Conservation (phyloP, 2,113 vertebrate species). For the Phrynocephalus versicolor region DNA sequence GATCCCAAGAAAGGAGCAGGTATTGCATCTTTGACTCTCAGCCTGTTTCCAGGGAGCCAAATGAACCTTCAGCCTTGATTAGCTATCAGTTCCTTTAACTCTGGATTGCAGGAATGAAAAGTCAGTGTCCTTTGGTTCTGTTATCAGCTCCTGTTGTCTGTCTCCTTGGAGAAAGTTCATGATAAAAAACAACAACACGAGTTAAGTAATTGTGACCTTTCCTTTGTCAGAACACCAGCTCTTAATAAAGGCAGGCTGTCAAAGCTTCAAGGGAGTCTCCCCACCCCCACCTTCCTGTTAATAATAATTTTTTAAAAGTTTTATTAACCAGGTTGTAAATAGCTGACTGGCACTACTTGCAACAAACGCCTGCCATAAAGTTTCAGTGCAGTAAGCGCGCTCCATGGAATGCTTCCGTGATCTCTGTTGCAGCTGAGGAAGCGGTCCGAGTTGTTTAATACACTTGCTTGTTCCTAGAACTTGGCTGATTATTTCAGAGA, state of each 20-base stretch:
- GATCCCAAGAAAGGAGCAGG: too few species aligned
- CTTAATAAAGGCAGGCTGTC: too few species aligned
- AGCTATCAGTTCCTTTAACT: not conserved
- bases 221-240: not conserved
- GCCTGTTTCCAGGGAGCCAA: too few species aligned
- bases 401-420: too few species aligned
- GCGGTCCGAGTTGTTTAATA: too few species aligned
- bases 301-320: not conserved
- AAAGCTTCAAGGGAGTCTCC: not conserved
- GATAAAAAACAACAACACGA: not conserved
- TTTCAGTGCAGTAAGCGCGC: not conserved
- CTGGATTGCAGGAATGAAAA: not conserved
- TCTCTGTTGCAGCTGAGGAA: too few species aligned
- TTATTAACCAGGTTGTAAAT: not conserved
- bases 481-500: not conserved
- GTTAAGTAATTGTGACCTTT: not conserved
- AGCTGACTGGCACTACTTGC: not conserved
- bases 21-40: not conserved
- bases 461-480: too few species aligned
- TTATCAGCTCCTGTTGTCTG: slow-evolving; percentile 4
- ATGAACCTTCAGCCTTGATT: not conserved
- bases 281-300: too few species aligned
- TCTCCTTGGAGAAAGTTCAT: not conserved
- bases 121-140: not conserved
- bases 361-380: not conserved